Evolutionary conservation across 2,888 invertebrate species (phyloP), one percentile per base, ranked within the genome.

Genomic region (Liopterus haemorrhoidalis): DNA sequence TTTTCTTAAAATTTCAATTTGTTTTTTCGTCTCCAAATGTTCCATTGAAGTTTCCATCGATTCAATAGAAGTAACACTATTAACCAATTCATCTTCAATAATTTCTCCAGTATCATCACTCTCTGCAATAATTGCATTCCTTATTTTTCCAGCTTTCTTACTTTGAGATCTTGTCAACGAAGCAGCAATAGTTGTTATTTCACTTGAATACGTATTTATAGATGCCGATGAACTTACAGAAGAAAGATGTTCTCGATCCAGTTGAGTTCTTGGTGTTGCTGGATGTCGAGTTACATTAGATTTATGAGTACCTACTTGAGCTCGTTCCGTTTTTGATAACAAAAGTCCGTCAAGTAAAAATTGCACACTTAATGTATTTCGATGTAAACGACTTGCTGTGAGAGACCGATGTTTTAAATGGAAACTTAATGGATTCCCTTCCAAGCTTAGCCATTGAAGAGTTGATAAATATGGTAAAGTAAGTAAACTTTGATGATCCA

Each of bases 371-470:
- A 70, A 66, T 9, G 74, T 69, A 51, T 74, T 73, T 46, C 70
- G 70, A 59, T 79, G 75, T 32, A 81, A 63, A 63, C 74, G 74
- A 53, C 71, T 70, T 2, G 74, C 69, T 1, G 75, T 70, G 1
- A 70, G 63, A 43, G 66, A 54, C 24, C 81, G 70, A 60, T 82
- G 80, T 28, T 74, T 71, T 1, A 74, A 72, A 63, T 79, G 76
- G 60, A 72, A 79, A 41, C 72, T 70, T 12, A 82, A 56, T 1
- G 82, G 81, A 68, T 82, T 81, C 4, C 76, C 77, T 50, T 69
- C 68, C 9, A 82, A 64, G 53, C 72, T 73, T 8, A 82, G 57
- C 59, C 70, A 72, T 33, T 72, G 64, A 4, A 82, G 64, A 1
- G 72, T 67, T 2, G 71, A 61, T 52, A 82, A 66, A 32, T 71